Conservation (phyloP, 2,113 vertebrate genomes). For the Hemiprocne comata region DNA sequence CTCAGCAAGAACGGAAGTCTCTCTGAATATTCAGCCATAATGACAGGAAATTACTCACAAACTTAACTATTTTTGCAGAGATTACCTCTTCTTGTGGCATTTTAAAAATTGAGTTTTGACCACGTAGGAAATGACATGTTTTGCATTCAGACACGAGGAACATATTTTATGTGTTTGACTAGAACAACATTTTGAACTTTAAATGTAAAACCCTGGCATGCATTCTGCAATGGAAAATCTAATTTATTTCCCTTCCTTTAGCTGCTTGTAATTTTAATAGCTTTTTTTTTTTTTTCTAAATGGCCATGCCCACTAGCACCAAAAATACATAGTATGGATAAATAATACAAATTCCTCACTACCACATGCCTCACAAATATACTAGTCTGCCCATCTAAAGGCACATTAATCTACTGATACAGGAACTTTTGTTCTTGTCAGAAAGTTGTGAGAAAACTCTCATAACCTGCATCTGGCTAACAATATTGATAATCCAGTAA, state of each 20-base stretch:
- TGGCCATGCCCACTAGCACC: not conserved
- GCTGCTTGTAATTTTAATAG: not conserved
- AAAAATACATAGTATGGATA: not conserved
- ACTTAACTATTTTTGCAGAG: not conserved
- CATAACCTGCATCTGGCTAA: not conserved
- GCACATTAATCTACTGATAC: not conserved
- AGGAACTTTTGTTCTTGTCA: not conserved
- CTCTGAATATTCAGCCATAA: not conserved
- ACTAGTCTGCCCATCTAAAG: not conserved
- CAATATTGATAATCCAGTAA: not conserved
- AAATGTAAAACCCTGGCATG: not conserved
- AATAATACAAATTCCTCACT: not conserved
- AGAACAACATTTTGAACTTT: constrained; percentile 16
- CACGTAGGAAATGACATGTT: constrained; percentile 23
- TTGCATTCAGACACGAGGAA: not conserved
- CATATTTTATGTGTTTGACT: constrained; percentile 10
- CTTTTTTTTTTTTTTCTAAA: not conserved
- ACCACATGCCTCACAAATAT: not conserved
- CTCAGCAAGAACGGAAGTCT: not conserved
- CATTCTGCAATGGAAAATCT: constrained; percentile 2
- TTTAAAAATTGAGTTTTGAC: constrained; percentile 3
- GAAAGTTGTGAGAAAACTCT: not conserved
- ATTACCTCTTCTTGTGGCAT: constrained; percentile 9
- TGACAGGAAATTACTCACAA: constrained; percentile 31
- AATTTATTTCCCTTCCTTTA: constrained; percentile 7